Evolutionary conservation across 2,797 vertebrate genomes (phyloP).

Genomic region (Cirrhinus mrigala): DNA sequence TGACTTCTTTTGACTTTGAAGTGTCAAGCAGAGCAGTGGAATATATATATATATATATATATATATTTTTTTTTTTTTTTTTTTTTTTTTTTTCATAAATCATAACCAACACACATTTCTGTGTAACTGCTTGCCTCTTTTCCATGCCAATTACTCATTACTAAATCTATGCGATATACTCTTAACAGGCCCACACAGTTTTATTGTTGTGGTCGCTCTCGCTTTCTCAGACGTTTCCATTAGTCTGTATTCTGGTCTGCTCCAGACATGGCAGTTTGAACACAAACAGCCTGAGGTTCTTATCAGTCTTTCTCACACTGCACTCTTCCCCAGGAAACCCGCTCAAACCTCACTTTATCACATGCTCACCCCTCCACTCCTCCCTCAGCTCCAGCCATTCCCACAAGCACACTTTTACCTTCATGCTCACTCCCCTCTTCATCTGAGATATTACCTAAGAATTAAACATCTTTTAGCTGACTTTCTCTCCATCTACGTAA

Average conservation of each 20-base stretch:
- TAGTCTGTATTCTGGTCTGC: constrained; percentile 56
- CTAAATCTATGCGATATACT: constrained; percentile 32
- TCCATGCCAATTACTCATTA: background rate
- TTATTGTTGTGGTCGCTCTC: constrained; percentile 46
- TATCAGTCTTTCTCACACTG: constrained; percentile 73
- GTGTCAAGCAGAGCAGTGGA: background rate
- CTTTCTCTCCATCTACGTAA: constrained; percentile 11
- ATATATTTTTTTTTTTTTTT: too few relatives aligned
- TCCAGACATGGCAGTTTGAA: constrained; percentile 68
- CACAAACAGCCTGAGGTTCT: constrained; percentile 73
- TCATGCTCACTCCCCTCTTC: constrained; percentile 5
- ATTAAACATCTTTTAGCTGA: constrained; percentile 12
- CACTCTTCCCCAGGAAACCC: constrained; percentile 81
- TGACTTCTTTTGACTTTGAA: background rate
- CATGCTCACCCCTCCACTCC: constrained; percentile 30
- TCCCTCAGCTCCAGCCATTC: constrained; percentile 26
- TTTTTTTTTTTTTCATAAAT: constrained; percentile 10
- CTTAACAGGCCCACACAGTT: constrained; percentile 11
- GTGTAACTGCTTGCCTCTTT: background rate
- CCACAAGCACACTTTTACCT: constrained; percentile 7
- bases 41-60: background rate
- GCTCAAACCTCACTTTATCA: constrained; percentile 57
- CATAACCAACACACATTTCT: constrained; percentile 9
- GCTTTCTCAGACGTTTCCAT: constrained; percentile 63
- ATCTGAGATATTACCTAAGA: constrained; percentile 38